Evolutionary conservation across 2,888 invertebrate species (phyloP).

Genomic region (Nymphalis c-album): DNA sequence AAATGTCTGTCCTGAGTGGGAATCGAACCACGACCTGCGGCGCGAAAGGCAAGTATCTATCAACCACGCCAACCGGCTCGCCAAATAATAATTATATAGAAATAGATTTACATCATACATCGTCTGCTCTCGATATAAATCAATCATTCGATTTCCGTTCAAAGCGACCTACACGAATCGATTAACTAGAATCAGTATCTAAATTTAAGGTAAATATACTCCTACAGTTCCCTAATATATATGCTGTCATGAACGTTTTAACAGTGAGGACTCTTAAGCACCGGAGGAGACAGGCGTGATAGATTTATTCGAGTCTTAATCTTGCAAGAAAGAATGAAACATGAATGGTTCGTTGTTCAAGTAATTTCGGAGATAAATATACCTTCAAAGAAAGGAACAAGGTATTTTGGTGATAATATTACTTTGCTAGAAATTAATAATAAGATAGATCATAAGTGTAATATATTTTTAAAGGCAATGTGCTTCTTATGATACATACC

Average conservation of each 20-base stretch:
- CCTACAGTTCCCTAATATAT: not conserved
- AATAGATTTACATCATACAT: too few relatives aligned
- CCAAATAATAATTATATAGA: too few relatives aligned
- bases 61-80: too few relatives aligned
- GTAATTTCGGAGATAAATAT: conserved; percentile 4
- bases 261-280: conserved; percentile 23
- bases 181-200: not conserved
- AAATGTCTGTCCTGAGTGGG: too few relatives aligned
- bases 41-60: too few relatives aligned
- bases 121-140: not conserved
- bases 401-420: not conserved
- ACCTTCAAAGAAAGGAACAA: not conserved
- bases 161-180: not conserved
- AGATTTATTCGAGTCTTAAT: conserved; percentile 30
- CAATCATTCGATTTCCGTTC: not conserved
- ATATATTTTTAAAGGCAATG: too few relatives aligned
- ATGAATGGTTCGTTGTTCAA: conserved; percentile 8
- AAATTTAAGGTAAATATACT: not conserved
- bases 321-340: conserved; percentile 23
- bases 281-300: conserved; percentile 25
- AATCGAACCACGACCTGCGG: too few relatives aligned
- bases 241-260: conserved; percentile 12
- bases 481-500: too few relatives aligned
- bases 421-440: not conserved
- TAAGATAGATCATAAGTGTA: not conserved